A percentile compares a stretch with the other conserved stretches of the same genome.
These are phyloP conservation scores for Avahi laniger DNA, from an alignment of 2,797 vertebrate species.

Conservation along the genomic window DNA sequence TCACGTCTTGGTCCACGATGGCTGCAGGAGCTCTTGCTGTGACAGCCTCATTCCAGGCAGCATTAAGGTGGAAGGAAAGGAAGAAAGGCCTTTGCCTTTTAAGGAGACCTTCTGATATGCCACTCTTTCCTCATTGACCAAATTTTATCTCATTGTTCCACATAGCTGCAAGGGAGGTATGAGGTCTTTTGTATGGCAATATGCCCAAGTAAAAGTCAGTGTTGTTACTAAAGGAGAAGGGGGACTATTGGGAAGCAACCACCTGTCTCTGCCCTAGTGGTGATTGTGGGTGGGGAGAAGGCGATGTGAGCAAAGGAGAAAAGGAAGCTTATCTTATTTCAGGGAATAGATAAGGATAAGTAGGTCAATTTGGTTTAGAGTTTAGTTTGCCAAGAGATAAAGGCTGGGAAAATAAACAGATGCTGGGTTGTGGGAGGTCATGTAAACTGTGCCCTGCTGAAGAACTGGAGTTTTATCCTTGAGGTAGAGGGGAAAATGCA, in stretches of 20 bases:
- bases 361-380: neutral
- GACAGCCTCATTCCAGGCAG: neutral
- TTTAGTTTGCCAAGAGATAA: conserved; percentile 50
- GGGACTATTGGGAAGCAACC: neutral
- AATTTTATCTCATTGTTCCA: neutral
- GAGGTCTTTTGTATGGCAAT: neutral
- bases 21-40: neutral
- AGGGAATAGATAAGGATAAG: conserved; percentile 29
- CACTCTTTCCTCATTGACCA: neutral
- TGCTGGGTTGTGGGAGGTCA: neutral
- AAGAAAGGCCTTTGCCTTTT: neutral
- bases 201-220: neutral
- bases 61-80: neutral
- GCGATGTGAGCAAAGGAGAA: neutral
- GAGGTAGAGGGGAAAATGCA: neutral
- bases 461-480: neutral
- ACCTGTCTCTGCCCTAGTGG: neutral
- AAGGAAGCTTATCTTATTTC: conserved; percentile 31
- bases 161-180: conserved; percentile 20
- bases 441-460: neutral
- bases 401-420: conserved; percentile 18
- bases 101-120: neutral
- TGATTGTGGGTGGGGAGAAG: neutral
- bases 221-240: neutral
- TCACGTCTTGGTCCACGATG: neutral